Conservation (phyloP, 2,797 vertebrate genomes). For the Muscicapa comitata region DNA sequence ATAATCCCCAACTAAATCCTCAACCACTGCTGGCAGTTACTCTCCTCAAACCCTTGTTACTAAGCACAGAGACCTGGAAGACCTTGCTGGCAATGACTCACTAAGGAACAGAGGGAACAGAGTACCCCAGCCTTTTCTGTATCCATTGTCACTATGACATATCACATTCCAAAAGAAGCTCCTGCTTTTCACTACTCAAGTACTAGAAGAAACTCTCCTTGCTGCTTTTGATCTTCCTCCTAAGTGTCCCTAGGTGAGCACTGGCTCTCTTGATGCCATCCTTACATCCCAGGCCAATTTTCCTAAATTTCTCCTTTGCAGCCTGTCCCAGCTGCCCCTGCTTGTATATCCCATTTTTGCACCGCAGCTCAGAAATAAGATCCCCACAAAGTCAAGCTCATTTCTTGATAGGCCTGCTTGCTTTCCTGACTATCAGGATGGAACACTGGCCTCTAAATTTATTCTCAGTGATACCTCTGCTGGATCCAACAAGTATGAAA, state of each 20-base stretch:
- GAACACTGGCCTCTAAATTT: neutral
- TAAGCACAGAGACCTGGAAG: neutral
- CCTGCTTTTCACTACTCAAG: neutral
- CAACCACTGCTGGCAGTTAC: neutral
- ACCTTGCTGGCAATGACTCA: neutral
- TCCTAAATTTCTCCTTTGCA: neutral
- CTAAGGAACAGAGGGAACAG: neutral
- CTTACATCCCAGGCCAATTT: neutral
- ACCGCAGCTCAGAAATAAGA: neutral
- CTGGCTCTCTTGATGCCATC: neutral
- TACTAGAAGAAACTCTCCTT: neutral
- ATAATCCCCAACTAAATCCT: neutral
- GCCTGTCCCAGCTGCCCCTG: neutral
- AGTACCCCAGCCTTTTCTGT: accelerated
- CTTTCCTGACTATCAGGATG: neutral
- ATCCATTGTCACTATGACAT: neutral
- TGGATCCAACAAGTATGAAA: neutral
- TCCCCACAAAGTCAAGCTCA: neutral
- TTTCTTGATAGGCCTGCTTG: neutral
- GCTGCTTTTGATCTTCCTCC: neutral
- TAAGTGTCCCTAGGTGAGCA: neutral
- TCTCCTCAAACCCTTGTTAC: neutral
- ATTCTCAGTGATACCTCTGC: neutral
- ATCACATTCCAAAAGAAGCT: neutral
- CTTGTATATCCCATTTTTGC: neutral